Base-by-base conservation (phyloP, 2,113 vertebrate species). In the Nothobranchius furzeri region DNA sequence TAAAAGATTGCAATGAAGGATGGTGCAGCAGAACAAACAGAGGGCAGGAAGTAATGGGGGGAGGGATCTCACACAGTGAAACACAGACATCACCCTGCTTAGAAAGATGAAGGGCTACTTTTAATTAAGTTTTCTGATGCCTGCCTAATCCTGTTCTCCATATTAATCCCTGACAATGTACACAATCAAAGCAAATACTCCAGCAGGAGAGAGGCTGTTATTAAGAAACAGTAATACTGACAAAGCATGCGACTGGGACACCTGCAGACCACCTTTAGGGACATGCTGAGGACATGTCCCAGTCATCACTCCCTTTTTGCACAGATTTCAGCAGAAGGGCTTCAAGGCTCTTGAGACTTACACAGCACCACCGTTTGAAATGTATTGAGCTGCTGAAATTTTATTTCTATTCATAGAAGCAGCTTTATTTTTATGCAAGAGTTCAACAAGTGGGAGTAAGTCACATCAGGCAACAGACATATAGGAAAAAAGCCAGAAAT, bases 111-210 rank as follows among this genome's bases (percentile, higher is more conserved):
- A 86, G 83, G 75, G 79, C 76, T 85, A 46, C 82, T 91, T 40
- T 89, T 91, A 92, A 93, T 92, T 92, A 84, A 67, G 81, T 91
- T 49, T 92, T 83, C 85, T 85, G 87, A 88, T 81, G 86, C 78
- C 48, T 36, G 75, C 73, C 82, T 91, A 91, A 92, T 91, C 88
- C 87, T 51, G 79, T 90, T 89, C 85, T 87, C 75, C 73, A 70
- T 78, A 88, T 88, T 87, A 90, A 91, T 88, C 87, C 90, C 55
- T 63, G 63, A 81, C 84, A 88, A 78, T 86, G 84, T 83, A 90
- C 83, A 85, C 75, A 81, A 90, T 87, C 73, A 84, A 78, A 87
- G 89, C 82, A 89, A 89, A 88, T 64, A 75, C 50, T 46, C 64
- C 64, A 73, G 24, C 7, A 40, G 10, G 84, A 70, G 64, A 9